phyloP scores from a whole-genome alignment of 1,140 invertebrate species.

The Brachionus paranguensis region DNA sequence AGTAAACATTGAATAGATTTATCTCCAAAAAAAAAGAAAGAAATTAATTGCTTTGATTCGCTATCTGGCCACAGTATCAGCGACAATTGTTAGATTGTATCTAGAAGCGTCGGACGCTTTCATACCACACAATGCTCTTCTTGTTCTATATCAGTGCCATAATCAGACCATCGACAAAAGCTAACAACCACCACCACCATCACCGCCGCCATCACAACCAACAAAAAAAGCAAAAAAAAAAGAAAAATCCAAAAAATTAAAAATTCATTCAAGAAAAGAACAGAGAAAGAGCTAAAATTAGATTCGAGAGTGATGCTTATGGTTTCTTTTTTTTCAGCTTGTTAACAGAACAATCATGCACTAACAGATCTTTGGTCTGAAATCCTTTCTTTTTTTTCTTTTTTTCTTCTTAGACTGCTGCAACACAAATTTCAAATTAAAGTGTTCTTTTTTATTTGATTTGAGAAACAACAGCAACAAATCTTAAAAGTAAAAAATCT shows the following conservation, averaged over 20 bases:
- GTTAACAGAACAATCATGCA: conserved; percentile 3
- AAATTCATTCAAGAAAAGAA: background rate
- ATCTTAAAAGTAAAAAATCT: background rate
- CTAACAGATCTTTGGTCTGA: background rate
- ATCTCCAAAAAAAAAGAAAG: background rate
- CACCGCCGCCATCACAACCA: no score
- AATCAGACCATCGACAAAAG: background rate
- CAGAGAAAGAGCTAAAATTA: background rate
- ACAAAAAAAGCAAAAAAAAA: background rate
- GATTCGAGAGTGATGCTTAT: background rate
- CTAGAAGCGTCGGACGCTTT: background rate
- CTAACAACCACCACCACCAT: background rate
- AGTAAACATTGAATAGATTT: conserved; percentile 4
- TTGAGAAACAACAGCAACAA: background rate
- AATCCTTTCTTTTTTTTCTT: background rate
- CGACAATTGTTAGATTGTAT: background rate
- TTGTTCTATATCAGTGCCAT: background rate
- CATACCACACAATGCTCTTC: background rate
- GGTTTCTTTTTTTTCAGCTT: background rate
- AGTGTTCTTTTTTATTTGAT: conserved; percentile 16
- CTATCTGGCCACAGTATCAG: background rate
- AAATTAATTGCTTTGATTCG: conserved; percentile 21
- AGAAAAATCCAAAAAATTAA: background rate
- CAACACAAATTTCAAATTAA: conserved; percentile 5
- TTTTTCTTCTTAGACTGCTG: background rate